Evolutionary conservation across 2,888 invertebrate species (phyloP).

Genomic region (Parochlus steinenii): DNA sequence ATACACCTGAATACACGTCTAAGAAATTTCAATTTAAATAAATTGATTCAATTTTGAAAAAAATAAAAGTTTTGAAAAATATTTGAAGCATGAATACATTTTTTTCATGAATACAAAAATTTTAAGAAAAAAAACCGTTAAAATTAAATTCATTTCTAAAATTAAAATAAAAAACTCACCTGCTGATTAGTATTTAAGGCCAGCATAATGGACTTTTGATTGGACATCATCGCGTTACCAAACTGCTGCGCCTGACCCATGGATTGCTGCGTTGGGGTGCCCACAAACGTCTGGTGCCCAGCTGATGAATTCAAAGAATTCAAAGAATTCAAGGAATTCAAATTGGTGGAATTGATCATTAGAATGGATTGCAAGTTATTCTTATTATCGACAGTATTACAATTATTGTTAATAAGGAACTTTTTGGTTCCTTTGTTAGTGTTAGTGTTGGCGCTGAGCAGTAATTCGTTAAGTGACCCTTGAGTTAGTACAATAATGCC

Average conservation of each 20-base stretch:
- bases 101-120: conserved; percentile 19
- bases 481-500: conserved; percentile 16
- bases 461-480: conserved; percentile 16
- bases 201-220: conserved; percentile 3
- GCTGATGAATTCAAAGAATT: conserved; percentile 11
- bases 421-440: background rate
- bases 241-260: no score
- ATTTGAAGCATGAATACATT: no score
- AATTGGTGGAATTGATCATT: conserved; percentile 20
- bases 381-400: conserved; percentile 7
- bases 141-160: background rate
- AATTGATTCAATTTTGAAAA: no score
- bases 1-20: no score
- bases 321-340: no score
- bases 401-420: conserved; percentile 1
- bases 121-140: background rate
- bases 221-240: background rate
- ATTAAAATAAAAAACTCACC: no score
- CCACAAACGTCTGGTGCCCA: background rate
- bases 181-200: conserved; percentile 8
- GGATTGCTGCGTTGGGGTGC: background rate
- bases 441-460: no score
- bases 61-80: no score
- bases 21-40: no score
- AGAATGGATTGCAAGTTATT: conserved; percentile 14